Base-by-base conservation (phyloP, 2,797 vertebrate genomes). In the Paramormyrops hopkinsi region DNA sequence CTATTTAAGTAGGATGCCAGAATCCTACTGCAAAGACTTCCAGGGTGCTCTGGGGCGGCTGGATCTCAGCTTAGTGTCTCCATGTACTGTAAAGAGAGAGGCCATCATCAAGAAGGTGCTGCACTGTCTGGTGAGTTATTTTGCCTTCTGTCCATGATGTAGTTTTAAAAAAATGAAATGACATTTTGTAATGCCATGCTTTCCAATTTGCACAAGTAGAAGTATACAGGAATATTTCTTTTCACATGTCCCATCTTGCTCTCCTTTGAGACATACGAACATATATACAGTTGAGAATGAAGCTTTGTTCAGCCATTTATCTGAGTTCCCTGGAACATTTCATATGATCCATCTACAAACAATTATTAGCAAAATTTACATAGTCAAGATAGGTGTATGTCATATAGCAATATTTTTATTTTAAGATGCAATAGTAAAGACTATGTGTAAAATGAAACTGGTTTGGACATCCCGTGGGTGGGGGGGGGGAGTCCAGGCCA, bases 121-220 rank as follows among this genome's bases (percentile, higher is more conserved):
- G 90, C 93, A 95, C 46, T 97, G 96, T 89, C 86, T 97, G 95
- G 96, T 97, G 94, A 94, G 95, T 79, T 5, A 33, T 33, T 83
- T 50, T 50, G 22, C 53, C 14, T 17, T 54, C 53, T 51, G 25
- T 33, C 46, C 48, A 53, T 50, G 83, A 86, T 46, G 17, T 25
- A 48, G n/a, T 86, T 83, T 17, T 22, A 44, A 79, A 79, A 79
- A 37, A n/a, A 82, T n/a, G 12, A 33, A 76, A 19, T 29, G 25
- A 12, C 37, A 76, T 17, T 6, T 17, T 2, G 69, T 29, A 29
- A 29, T 14, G 9, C 54, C 2, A 4, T 54, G 9, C 29, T 65
- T 65, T 65, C 59, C 22, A 9, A 3, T 25, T 65, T 25, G 59
- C 59, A 65, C 7, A 62, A 8, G 56, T 62, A 62, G 22, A 65